A percentile compares a stretch with the other conserved stretches of the same genome.
phyloP scores from a whole-genome alignment of 2,888 invertebrate species.

The Malacosoma neustria region DNA sequence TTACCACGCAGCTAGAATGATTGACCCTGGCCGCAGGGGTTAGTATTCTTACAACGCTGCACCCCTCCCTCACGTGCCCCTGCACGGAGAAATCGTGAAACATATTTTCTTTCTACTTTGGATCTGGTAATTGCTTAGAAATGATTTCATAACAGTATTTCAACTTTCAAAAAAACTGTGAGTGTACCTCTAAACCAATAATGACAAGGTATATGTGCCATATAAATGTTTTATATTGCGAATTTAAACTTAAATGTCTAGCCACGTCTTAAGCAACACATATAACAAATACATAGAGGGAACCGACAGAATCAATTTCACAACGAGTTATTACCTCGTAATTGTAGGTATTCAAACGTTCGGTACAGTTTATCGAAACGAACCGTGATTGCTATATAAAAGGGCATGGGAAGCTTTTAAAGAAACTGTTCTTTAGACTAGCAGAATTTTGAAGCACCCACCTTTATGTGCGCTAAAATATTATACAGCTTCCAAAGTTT shows the following conservation, averaged over 20 bases:
- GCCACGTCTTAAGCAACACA: constrained; percentile 2
- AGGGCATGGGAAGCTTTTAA: constrained; percentile 25
- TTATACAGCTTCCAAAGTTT: constrained; percentile 7
- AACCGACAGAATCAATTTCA: constrained; percentile 38
- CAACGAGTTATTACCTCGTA: constrained; percentile 44
- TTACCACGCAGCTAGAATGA: no score
- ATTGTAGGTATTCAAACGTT: constrained; percentile 48
- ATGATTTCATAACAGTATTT: no score
- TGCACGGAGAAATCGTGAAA: no score
- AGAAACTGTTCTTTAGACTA: constrained; percentile 28
- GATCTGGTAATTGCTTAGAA: no score
- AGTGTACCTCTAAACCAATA: no score
- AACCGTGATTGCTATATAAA: constrained; percentile 51
- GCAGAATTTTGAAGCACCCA: constrained; percentile 21
- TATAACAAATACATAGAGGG: constrained; percentile 2
- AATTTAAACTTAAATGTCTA: background rate
- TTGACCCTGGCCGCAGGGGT: no score
- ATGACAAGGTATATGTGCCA: no score
- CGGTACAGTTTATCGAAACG: constrained; percentile 44
- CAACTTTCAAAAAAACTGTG: no score
- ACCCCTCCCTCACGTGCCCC: no score
- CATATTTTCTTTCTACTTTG: no score
- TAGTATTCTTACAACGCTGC: no score
- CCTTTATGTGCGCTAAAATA: constrained; percentile 26
- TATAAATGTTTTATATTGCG: no score